Percentiles rank a stretch among this genome's conserved stretches.
phyloP scores from a whole-genome alignment of 2,113 vertebrate species.

The Gavialis gangeticus region DNA sequence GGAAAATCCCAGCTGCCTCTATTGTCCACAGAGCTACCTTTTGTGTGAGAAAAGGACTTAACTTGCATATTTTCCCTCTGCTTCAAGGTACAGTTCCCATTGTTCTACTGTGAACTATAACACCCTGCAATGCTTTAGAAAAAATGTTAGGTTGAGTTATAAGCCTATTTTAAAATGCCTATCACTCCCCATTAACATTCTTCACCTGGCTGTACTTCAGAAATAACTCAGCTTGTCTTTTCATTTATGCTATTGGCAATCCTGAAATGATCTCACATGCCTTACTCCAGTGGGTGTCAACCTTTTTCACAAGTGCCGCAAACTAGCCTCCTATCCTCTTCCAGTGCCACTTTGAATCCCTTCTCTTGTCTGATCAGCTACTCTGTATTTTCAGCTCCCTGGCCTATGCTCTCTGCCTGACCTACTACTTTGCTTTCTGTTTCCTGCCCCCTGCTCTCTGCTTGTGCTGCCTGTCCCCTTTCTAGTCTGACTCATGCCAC shows the following conservation, averaged over 20 bases:
- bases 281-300: too few relatives aligned
- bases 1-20: accelerated
- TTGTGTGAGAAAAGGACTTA: not conserved
- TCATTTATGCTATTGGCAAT: not conserved
- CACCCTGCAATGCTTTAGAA: not conserved
- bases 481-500: too few relatives aligned
- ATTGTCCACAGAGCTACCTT: not conserved
- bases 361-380: too few relatives aligned
- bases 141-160: not conserved
- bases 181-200: not conserved
- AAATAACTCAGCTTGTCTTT: not conserved
- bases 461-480: too few relatives aligned
- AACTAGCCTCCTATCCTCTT: too few relatives aligned
- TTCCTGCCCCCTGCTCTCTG: too few relatives aligned
- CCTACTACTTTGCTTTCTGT: too few relatives aligned
- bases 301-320: too few relatives aligned
- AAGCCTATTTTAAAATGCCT: not conserved
- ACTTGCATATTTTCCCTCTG: not conserved
- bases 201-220: not conserved
- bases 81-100: not conserved
- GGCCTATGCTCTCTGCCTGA: too few relatives aligned
- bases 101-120: not conserved
- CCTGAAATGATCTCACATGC: not conserved
- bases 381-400: too few relatives aligned
- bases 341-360: too few relatives aligned